These are phyloP conservation scores for Bombyx mandarina DNA, from an alignment of 1,140 invertebrate genomes.

Conservation along the genomic window DNA sequence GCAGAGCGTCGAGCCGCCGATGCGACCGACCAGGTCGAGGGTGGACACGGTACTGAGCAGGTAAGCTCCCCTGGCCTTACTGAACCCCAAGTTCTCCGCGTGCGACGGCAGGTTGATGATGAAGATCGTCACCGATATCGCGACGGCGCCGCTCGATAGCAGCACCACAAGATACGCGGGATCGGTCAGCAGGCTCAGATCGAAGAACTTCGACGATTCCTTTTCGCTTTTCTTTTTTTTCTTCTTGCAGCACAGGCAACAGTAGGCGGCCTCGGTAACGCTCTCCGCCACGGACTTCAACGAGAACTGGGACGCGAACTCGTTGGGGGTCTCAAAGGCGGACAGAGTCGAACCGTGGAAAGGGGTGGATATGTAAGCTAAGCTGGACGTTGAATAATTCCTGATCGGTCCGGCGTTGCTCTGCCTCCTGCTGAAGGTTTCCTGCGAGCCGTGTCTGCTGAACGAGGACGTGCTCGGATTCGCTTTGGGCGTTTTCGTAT, in stretches of 20 bases:
- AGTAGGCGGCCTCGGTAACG: constrained; percentile 62
- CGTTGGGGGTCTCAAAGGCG: constrained; percentile 76
- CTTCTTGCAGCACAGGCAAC: constrained; percentile 57
- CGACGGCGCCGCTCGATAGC: constrained; percentile 86
- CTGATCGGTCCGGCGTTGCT: constrained; percentile 66
- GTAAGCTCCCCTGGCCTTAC: constrained; percentile 77
- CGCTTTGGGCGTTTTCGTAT: constrained; percentile 34
- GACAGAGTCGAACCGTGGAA: constrained; percentile 87
- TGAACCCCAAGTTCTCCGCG: constrained; percentile 77
- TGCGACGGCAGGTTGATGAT: constrained; percentile 84
- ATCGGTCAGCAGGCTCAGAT: constrained; percentile 79
- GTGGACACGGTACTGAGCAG: constrained; percentile 84
- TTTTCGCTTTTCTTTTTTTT: constrained; percentile 32
- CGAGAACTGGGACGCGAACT: constrained; percentile 82
- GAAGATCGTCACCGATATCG: constrained; percentile 89
- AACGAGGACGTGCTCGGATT: constrained; percentile 46
- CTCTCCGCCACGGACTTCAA: constrained; percentile 76
- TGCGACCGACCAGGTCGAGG: constrained; percentile 83
- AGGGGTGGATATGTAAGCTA: constrained; percentile 85
- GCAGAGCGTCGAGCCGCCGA: constrained; percentile 85
- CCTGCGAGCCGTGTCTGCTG: constrained; percentile 39
- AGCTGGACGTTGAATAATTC: constrained; percentile 83
- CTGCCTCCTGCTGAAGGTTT: constrained; percentile 38
- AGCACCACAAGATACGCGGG: constrained; percentile 85
- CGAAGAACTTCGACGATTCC: constrained; percentile 78